These are phyloP conservation scores for Ceratitis capitata DNA, from an alignment of 1,140 invertebrate species.

Conservation along the genomic window DNA sequence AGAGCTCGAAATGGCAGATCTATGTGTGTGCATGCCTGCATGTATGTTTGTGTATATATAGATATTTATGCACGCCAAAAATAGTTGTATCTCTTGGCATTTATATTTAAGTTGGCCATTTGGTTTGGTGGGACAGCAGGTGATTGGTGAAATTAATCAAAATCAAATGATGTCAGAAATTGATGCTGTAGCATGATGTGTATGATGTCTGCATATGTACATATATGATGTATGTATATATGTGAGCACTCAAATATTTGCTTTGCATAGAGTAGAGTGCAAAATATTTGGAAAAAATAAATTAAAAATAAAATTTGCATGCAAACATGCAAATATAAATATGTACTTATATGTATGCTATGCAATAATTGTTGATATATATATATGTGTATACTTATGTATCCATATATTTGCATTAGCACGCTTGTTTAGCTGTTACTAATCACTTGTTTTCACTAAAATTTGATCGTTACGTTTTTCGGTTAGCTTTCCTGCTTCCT, in stretches of 20 bases:
- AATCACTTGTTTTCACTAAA: background rate
- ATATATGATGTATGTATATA: background rate
- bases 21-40: background rate
- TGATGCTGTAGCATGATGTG: background rate
- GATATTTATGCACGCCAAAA: background rate
- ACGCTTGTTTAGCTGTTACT: background rate
- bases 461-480: background rate
- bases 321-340: background rate
- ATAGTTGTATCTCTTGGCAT: background rate
- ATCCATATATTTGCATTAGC: background rate
- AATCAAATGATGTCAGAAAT: constrained; percentile 19
- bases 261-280: background rate
- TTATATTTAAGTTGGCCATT: background rate
- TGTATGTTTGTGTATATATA: background rate
- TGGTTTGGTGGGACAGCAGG: background rate
- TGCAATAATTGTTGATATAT: no score
- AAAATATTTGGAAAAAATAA: no score
- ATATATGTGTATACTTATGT: background rate
- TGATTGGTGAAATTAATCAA: constrained; percentile 26
- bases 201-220: background rate
- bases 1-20: background rate
- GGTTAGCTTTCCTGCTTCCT: background rate
- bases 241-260: background rate
- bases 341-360: no score
- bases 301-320: no score